These are phyloP conservation scores for Drosophila sproati DNA, from an alignment of 1,140 invertebrate species.

Conservation along the genomic window DNA sequence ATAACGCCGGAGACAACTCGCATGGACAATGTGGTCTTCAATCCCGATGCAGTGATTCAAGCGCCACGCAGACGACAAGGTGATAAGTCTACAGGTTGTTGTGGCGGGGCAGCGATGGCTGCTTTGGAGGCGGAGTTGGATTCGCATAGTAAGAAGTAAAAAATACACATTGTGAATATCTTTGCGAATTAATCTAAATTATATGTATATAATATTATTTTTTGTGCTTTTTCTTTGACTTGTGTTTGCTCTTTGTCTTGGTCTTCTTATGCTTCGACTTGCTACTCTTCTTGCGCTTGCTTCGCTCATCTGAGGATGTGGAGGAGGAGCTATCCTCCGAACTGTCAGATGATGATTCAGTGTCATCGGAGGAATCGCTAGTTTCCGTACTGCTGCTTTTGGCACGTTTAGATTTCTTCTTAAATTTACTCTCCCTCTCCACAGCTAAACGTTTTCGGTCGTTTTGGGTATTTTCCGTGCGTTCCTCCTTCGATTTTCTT, in stretches of 20 bases:
- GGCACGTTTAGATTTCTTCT: constrained; percentile 55
- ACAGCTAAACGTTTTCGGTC: constrained; percentile 9
- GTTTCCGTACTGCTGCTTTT: constrained; percentile 55
- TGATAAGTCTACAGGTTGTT: constrained; percentile 54
- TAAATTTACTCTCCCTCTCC: constrained; percentile 29
- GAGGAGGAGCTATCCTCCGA: constrained; percentile 49
- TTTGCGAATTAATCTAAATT: constrained; percentile 39
- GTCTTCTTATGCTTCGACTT: constrained; percentile 48
- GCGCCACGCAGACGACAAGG: constrained; percentile 39
- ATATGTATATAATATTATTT: constrained; percentile 47
- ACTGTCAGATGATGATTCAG: constrained; percentile 44
- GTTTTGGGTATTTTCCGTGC: constrained; percentile 19
- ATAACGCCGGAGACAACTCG: constrained; percentile 76
- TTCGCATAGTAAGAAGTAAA: constrained; percentile 56
- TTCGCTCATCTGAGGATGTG: constrained; percentile 52
- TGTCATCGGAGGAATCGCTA: constrained; percentile 55
- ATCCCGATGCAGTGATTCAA: constrained; percentile 75
- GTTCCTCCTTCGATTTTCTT: constrained; percentile 14
- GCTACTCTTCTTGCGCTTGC: constrained; percentile 52
- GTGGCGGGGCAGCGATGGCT: constrained; percentile 62
- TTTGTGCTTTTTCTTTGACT: constrained; percentile 63
- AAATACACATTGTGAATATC: constrained; percentile 7
- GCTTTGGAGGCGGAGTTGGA: constrained; percentile 47
- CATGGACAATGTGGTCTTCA: constrained; percentile 73
- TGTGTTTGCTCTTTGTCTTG: constrained; percentile 58